Base-by-base conservation (phyloP, 1,140 invertebrate species). In the Mactra quadrangularis region DNA sequence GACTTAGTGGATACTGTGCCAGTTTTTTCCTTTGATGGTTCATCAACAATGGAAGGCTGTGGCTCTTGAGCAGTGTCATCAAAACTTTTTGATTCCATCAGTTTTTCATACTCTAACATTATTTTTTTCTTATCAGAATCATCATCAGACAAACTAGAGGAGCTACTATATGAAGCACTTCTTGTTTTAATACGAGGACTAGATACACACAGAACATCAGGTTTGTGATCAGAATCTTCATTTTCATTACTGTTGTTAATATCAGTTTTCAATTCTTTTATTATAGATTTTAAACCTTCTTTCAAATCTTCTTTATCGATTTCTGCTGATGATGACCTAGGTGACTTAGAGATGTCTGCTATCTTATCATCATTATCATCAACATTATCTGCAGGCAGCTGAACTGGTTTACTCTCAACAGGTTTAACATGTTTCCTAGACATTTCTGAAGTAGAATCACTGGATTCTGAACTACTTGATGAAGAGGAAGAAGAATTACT, bases 271-370 rank as follows among this genome's bases (percentile, higher is more conserved):
- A 79, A 31, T 27, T 79, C 64, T 79, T 57, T 79, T 31, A 79
- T 79, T 2, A 79, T 70, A 22, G 31, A n/a, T 70, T 79, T 68
- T n/a, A 79, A 38, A 57, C 64, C 76, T 68, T 79, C 64, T 45
- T 79, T 79, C 9, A 79, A 29, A 19, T 68, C 50, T 17, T 38
- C 17, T 45, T 79, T 79, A 2, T 79, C 27, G 22, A 79, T 79
- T 59, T 79, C 76, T 57, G 50, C 64, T 57, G 76, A 68, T 66
- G 64, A 70, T 29, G 59, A 22, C n/a, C n/a, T n/a, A 22, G 53
- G 33, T 35, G 70, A 74, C 17, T n/a, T 53, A n/a, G 68, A 72
- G 11, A 47, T 29, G 25, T 25, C 35, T 25, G 53, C 55, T 38
- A 29, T 57, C 19, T 74, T 17, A 27, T 74, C 57, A 11, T 35